Evolutionary conservation across 2,797 vertebrate genomes (phyloP), one percentile per base, ranked within the genome.

Genomic region (Neomorphus geoffroyi): DNA sequence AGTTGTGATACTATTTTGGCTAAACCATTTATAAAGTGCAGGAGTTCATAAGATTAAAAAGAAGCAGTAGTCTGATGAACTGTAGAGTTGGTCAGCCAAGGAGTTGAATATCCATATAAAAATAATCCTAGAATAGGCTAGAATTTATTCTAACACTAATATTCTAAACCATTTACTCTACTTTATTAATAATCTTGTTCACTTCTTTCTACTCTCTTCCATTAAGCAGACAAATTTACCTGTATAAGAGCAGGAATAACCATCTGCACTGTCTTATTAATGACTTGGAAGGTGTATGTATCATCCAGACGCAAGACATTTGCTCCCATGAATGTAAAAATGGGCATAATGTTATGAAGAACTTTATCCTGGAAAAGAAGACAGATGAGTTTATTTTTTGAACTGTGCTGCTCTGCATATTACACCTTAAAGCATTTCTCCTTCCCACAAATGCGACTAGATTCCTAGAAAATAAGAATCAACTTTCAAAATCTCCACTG

Each of bases 321-420:
- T 60, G 99, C 98, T 11, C 99, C 99, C 99, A 99, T 99, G 97
- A 99, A 99, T 35, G 99, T 99, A 95, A 99, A 99, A 97, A 99
- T 99, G 78, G 99, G 98, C 99, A 99, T 99, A 95, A 99, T 99
- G 93, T 99, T 99, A 97, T 99, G 99, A 19, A 99, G 98, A 80
- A 99, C 99, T 92, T 99, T 99, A 87, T 99, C 99, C 99, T 99
- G 97, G n/a, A 97, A 97, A 67, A 88, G 58, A 75, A 28, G 37
- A 67, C 5, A 89, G 56, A 91, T 89, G 67, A 83, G 33, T 80
- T 93, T 90, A 62, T 50, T 70, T 90, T 86, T 28, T 53, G 9
- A 39, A 37, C 28, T 33, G 28, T 53, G 58, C 18, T 80, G 58
- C 28, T 70, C 39, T 56, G 28, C 30, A 6, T 43, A 27, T 56